Evolutionary conservation across 2,797 vertebrate genomes (phyloP).

Genomic region (Acanthornis magna): DNA sequence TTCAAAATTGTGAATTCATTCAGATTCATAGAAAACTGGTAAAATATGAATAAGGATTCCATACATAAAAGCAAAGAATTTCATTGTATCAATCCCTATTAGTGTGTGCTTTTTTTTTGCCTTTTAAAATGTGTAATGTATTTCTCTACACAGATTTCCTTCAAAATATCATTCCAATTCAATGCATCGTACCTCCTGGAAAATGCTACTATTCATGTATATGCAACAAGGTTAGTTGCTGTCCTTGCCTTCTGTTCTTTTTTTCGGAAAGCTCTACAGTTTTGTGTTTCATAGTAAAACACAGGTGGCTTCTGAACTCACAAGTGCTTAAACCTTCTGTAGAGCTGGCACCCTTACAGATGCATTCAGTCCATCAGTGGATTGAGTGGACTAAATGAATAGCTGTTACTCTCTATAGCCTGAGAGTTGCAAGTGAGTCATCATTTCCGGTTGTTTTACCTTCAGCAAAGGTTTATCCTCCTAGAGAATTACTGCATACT

Average conservation of each 20-base stretch:
- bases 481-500: background rate
- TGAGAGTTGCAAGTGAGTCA: background rate
- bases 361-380: background rate
- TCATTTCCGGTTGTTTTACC: background rate
- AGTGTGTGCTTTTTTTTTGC: background rate
- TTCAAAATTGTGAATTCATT: background rate
- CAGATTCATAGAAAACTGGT: background rate
- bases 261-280: background rate
- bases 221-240: conserved; percentile 83
- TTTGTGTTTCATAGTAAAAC: background rate
- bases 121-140: background rate
- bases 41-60: background rate
- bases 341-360: background rate
- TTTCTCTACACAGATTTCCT: conserved; percentile 80
- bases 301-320: background rate
- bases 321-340: background rate
- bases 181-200: conserved; percentile 81
- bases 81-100: background rate
- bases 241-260: background rate
- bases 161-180: conserved; percentile 88
- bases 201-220: conserved; percentile 82
- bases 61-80: background rate
- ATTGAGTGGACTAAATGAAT: background rate
- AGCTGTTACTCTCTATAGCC: background rate
- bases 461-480: background rate